A percentile compares a stretch with the other conserved stretches of the same genome.
These are phyloP conservation scores for Lasioglossum villosulum DNA, from an alignment of 2,888 invertebrate species.

Conservation along the genomic window DNA sequence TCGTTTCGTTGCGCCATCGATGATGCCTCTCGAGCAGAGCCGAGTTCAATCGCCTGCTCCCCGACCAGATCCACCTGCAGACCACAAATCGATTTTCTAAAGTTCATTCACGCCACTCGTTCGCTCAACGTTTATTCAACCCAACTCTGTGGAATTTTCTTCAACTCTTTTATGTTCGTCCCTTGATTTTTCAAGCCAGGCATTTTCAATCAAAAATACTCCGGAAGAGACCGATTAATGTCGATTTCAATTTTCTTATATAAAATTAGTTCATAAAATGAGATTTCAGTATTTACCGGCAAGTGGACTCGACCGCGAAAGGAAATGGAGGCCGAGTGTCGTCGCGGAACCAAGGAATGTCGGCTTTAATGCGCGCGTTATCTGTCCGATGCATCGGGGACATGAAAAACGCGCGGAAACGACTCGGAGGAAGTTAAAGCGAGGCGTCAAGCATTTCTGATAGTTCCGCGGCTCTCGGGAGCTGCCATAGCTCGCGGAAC, in stretches of 20 bases:
- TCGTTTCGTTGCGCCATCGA: slow-evolving; percentile 43
- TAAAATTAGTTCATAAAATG: too few species aligned
- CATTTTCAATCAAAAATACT: too few species aligned
- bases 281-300: not conserved
- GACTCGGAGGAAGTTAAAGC: not conserved
- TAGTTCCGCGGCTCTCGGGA: not conserved
- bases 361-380: not conserved
- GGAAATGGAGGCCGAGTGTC: not conserved
- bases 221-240: too few species aligned
- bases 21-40: not conserved
- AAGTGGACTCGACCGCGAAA: not conserved
- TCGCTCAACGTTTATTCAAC: not conserved
- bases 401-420: not conserved
- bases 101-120: not conserved
- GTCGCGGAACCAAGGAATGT: not conserved
- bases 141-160: too few species aligned
- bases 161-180: too few species aligned
- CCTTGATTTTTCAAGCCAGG: too few species aligned
- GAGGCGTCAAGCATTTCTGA: not conserved
- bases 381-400: not conserved
- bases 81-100: not conserved
- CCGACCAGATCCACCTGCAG: not conserved
- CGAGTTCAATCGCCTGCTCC: slow-evolving; percentile 27
- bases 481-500: not conserved
- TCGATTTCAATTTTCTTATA: too few species aligned